Evolutionary conservation across 2,888 invertebrate species (phyloP), one percentile per base, ranked within the genome.

Genomic region (Meliscaeva auricollis): DNA sequence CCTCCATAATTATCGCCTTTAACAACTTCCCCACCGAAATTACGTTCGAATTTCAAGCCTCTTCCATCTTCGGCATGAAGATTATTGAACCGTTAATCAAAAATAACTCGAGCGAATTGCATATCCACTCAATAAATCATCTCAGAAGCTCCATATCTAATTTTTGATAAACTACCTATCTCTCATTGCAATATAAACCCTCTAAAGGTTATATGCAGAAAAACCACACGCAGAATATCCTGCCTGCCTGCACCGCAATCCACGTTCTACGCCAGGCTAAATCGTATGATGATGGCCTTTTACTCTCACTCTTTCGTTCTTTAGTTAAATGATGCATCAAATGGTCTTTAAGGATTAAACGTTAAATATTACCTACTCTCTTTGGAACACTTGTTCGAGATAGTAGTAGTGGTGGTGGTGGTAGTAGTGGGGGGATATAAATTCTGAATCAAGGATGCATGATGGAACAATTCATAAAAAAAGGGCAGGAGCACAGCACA

Each of bases 291-390:
- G 8, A 46, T 0, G 17, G 17, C 35, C 44, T 50, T 41, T 6
- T n/a, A 17, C 35, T 58, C 54, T 58, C 54, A 41, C 41, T 62
- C 64, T 56, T 54, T 69, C 54, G 56, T 70, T 13, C 84, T 76
- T 56, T 76, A 58, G 87, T 87, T 87, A 87, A 87, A 87, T 87
- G 87, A 87, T 87, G 87, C 87, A 81, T 77, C 77, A 87, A 87
- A 87, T 78, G 80, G 87, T 70, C 81, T 87, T 82, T 78, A 81
- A 87, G 81, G 87, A 81, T 87, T 87, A 87, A 81, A 74, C 78
- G 87, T 87, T 87, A 87, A 87, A 87, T 87, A 87, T 81, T 87
- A 70, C 87, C 60, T 58, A 26, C 26, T 26, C 2, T 26, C 26
- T 4, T 26, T 26, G 64, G 74, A 83, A 52, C 74, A 73, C 54